Conservation (phyloP, 2,888 invertebrate genomes). For the Acanthosepion pharaonis region DNA sequence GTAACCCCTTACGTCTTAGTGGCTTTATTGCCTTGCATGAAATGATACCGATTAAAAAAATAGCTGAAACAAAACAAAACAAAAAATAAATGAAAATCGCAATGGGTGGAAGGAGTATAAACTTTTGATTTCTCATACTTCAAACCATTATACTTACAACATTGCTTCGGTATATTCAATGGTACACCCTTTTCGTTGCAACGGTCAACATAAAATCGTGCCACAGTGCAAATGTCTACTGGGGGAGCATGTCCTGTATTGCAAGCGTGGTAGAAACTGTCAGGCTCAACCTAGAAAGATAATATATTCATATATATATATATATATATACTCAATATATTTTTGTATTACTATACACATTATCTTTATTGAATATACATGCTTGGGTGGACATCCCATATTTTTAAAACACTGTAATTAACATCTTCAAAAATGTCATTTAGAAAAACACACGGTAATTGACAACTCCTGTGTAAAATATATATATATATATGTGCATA, state of each 20-base stretch:
- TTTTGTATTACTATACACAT: neutral
- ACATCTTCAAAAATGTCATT: too few relatives aligned
- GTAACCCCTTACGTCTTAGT: too few relatives aligned
- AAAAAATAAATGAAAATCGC: too few relatives aligned
- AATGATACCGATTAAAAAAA: too few relatives aligned
- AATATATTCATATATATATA: neutral
- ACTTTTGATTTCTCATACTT: neutral
- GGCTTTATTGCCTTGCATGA: too few relatives aligned
- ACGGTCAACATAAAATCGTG: constrained; percentile 82
- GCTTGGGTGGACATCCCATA: too few relatives aligned
- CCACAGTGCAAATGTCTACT: constrained; percentile 80
- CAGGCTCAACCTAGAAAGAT: constrained; percentile 74
- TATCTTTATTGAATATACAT: too few relatives aligned
- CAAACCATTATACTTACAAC: constrained; percentile 75
- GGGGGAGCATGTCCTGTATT: constrained; percentile 58
- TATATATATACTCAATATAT: neutral
- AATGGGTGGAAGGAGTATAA: neutral
- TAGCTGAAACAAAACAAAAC: too few relatives aligned
- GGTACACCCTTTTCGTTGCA: constrained; percentile 80
- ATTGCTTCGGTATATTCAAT: constrained; percentile 80
- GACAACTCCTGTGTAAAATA: too few relatives aligned
- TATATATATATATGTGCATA: too few relatives aligned
- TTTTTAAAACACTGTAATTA: too few relatives aligned
- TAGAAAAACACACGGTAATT: too few relatives aligned
- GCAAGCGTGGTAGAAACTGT: constrained; percentile 82